These are phyloP conservation scores for Cisticola juncidis DNA, from an alignment of 2,113 vertebrate genomes.

Conservation along the genomic window DNA sequence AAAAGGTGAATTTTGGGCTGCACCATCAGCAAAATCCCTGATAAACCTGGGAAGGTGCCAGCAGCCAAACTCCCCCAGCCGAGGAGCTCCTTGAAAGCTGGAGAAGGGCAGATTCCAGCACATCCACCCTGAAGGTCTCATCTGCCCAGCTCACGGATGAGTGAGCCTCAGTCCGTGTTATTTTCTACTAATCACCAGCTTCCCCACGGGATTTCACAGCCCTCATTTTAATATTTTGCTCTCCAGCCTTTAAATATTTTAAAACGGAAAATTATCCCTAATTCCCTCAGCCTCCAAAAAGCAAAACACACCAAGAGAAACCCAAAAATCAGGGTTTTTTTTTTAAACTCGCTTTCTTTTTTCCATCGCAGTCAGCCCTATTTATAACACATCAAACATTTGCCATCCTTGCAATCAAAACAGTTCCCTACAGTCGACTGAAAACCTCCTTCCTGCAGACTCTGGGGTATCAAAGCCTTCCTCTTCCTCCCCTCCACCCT, in stretches of 20 bases:
- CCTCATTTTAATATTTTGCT: neutral
- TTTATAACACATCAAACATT: constrained; percentile 21
- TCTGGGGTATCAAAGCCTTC: neutral
- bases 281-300: neutral
- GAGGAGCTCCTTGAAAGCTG: fast-evolving
- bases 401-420: neutral
- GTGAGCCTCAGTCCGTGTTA: fast-evolving
- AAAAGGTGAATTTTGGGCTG: neutral
- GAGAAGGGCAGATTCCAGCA: neutral
- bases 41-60: neutral
- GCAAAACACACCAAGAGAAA: neutral
- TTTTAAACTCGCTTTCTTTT: neutral
- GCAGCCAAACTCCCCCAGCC: neutral
- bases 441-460: neutral
- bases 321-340: neutral
- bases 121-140: neutral
- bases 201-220: neutral
- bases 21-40: neutral
- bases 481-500: neutral
- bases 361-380: neutral
- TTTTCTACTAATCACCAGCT: neutral
- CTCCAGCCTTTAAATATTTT: neutral
- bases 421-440: neutral
- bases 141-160: fast-evolving
- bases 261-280: neutral